Evolutionary conservation across 2,113 vertebrate genomes (phyloP), one percentile per base, ranked within the genome.

Genomic region (Conger conger): DNA sequence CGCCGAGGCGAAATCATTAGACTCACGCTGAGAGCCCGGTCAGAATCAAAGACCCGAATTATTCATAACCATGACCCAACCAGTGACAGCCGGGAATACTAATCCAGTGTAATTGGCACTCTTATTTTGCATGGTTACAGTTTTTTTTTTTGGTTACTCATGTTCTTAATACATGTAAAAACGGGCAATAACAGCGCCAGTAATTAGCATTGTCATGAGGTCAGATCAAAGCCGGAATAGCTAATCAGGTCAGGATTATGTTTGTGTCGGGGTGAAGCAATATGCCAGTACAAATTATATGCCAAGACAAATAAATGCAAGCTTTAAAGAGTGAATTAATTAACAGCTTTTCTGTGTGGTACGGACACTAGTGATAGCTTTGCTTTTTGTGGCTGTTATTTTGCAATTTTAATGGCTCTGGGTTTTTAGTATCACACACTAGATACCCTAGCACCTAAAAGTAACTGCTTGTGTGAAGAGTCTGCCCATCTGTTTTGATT

Each of bases 61-160:
- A 73, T 73, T 73, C 68, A 73, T 73, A 33, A n/a, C n/a, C n/a
- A 73, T 73, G 68, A 73, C 68, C 68, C 68, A 73, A 23, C 68
- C 68, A 73, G 68, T 73, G n/a, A 30, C n/a, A 33, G n/a, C 23
- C 27, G 33, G 27, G 68, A 73, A 73, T 73, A 33, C n/a, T 30
- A 73, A 73, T 73, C 68, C 68, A 73, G 9, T 73, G n/a, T 73
- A 73, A 73, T 33, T 73, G 2, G 16, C 27, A 27, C 11, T 33
- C 27, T n/a, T 17, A 73, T 73, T 23, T 33, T 33, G 6, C n/a
- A 33, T 27, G 1, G 68, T 9, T 73, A 11, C 27, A 11, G 23
- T 73, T 60, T 27, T 63, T 63, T n/a, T n/a, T n/a, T n/a, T n/a
- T n/a, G n/a, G n/a, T n/a, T n/a, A n/a, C 5, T 33, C n/a, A 33